A percentile compares a stretch with the other conserved stretches of the same genome.
These are phyloP conservation scores for Microchrysa polita DNA, from an alignment of 2,888 invertebrate species.

Conservation along the genomic window DNA sequence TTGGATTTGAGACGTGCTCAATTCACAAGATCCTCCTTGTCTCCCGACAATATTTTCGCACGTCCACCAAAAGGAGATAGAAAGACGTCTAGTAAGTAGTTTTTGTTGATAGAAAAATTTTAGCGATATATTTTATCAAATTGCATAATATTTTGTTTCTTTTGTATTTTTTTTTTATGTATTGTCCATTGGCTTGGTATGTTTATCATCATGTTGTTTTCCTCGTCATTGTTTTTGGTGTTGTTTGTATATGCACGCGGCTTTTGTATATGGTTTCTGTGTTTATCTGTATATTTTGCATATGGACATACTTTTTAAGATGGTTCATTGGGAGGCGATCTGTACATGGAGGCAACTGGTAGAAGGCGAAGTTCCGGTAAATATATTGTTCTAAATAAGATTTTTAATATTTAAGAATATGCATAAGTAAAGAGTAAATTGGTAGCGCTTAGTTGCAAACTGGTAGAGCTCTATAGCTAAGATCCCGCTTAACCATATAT, in stretches of 20 bases:
- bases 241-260: slow-evolving; percentile 37
- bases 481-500: slow-evolving; percentile 4
- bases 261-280: slow-evolving; percentile 22
- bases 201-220: slow-evolving; percentile 41
- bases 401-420: background rate
- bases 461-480: background rate
- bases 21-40: slow-evolving; percentile 49
- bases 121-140: background rate
- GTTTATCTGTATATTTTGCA: slow-evolving; percentile 20
- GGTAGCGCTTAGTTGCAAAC: background rate
- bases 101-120: background rate
- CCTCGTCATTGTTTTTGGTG: slow-evolving; percentile 32
- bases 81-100: slow-evolving; percentile 52
- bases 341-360: slow-evolving; percentile 63
- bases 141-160: slow-evolving; percentile 12
- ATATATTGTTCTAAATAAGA: slow-evolving; percentile 46
- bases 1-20: slow-evolving; percentile 50
- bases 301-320: slow-evolving; percentile 39
- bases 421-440: slow-evolving; percentile 2
- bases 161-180: slow-evolving; percentile 17
- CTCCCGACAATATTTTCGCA: slow-evolving; percentile 46
- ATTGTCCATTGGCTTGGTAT: slow-evolving; percentile 4
- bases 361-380: slow-evolving; percentile 63
- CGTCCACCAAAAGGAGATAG: slow-evolving; percentile 48
- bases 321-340: slow-evolving; percentile 56